Evolutionary conservation across 1,140 invertebrate species (phyloP), one percentile per base, ranked within the genome.

Genomic region (Trichonephila clavata): DNA sequence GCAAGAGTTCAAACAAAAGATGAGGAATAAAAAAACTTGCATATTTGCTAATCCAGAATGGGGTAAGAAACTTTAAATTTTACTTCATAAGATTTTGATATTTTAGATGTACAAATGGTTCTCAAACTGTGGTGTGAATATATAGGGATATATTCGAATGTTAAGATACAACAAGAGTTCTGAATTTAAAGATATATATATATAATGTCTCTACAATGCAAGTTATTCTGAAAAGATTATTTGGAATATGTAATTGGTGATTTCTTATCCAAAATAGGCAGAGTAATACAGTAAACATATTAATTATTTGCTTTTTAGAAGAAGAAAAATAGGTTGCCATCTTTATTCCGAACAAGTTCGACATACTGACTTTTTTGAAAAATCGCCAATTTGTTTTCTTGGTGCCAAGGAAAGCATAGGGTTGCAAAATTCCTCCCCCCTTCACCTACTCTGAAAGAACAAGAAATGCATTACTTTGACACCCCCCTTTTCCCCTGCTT

Each of bases 31-130:
- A 14, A 83, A n/a, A 83, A 57, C 50, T 20, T 50, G 16, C 43
- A 59, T 50, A 24, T 57, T 83, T 59, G n/a, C 14, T n/a, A 57
- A 59, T 83, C 43, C 50, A 59, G 20, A 50, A 83, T 83, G 81
- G 81, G 81, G 81, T 83, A 83, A 83, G 81, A 39, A 32, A 32
- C 18, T 77, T 77, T 32, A 32, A 77, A 77, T 63, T 20, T 63
- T 63, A 18, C 14, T 18, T 63, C 0, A 50, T 50, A 18, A 18
- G 0, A 20, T 63, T 63, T 21, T 20, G 61, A 63, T 63, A 63
- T 20, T 63, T 63, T 63, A 63, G 6, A 6, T 63, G 16, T 20
- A 20, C 18, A 0, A 20, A 6, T 63, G 16, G 20, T 63, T 18
- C 21, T 63, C 21, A 20, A 20, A 21, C 21, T 20, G 16, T 61